Conservation (phyloP, 2,888 invertebrate species). For the Rhabditophanes sp. region DNA sequence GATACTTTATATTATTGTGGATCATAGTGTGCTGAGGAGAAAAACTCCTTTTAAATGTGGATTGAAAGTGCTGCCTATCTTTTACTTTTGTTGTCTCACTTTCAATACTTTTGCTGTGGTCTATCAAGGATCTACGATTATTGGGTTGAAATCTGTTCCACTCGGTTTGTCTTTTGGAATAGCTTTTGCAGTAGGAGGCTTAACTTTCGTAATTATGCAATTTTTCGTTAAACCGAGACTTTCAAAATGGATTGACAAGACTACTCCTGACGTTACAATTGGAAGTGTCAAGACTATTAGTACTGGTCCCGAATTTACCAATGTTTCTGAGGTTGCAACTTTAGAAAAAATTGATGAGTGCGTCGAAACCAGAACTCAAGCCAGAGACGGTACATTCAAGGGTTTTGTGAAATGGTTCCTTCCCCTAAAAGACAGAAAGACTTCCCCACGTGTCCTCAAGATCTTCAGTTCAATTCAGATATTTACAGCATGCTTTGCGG, state of each 20-base stretch:
- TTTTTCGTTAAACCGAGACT: conserved; percentile 28
- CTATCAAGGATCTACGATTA: conserved; percentile 69
- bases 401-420: conserved; percentile 16
- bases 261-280: too few species aligned
- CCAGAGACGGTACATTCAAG: conserved; percentile 5
- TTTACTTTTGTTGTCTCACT: conserved; percentile 77
- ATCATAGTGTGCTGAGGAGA: conserved; percentile 55
- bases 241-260: conserved; percentile 19
- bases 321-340: too few species aligned
- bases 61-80: conserved; percentile 66
- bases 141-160: conserved; percentile 56
- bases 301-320: too few species aligned
- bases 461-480: conserved; percentile 70
- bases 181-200: conserved; percentile 56
- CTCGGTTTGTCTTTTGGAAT: conserved; percentile 62
- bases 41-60: conserved; percentile 51
- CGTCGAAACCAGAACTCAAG: conserved; percentile 5
- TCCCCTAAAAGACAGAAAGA: conserved; percentile 9
- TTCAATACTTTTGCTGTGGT: conserved; percentile 82
- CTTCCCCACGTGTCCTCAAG: conserved; percentile 16
- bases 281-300: too few species aligned
- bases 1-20: conserved; percentile 61
- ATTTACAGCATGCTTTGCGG: conserved; percentile 84
- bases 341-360: conserved; percentile 1
- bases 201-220: conserved; percentile 45